Percentiles rank a stretch among this genome's conserved stretches.
Conservation (phyloP, 2,888 invertebrate genomes). For the Acanthopleura granulata region DNA sequence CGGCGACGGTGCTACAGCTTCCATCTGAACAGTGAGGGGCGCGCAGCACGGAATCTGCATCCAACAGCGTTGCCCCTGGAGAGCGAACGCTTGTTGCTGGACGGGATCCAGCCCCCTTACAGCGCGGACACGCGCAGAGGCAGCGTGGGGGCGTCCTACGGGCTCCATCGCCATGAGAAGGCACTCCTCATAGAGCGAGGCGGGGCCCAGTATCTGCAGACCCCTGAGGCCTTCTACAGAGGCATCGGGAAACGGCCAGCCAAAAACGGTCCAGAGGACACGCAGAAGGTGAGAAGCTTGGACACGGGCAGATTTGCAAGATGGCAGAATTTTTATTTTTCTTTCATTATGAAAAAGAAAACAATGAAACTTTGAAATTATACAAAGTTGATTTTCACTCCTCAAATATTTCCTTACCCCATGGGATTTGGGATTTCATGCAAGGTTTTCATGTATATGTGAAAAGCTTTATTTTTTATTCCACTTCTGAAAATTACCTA, state of each 20-base stretch:
- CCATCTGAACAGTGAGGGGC: conserved; percentile 57
- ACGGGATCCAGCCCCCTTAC: conserved; percentile 42
- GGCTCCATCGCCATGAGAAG: conserved; percentile 51
- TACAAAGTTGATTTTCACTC: too few species aligned
- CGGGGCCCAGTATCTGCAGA: background rate
- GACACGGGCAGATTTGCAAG: too few species aligned
- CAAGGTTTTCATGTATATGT: too few species aligned
- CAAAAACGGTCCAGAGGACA: background rate
- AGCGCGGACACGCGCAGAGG: conserved; percentile 52
- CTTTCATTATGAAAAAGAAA: too few species aligned
- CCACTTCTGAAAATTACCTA: too few species aligned
- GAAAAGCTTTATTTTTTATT: too few species aligned
- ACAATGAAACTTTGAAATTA: too few species aligned
- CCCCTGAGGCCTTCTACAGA: background rate
- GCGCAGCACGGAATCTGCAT: conserved; percentile 43
- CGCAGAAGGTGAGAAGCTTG: background rate
- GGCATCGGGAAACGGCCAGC: conserved; percentile 4
- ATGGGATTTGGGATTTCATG: too few species aligned
- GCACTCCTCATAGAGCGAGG: conserved; percentile 51
- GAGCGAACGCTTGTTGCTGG: conserved; percentile 36
- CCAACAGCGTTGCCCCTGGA: conserved; percentile 22
- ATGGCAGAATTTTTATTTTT: too few species aligned
- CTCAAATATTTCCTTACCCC: too few species aligned
- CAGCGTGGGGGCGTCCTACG: conserved; percentile 56
- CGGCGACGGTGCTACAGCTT: conserved; percentile 61